Base-by-base conservation (phyloP, 2,113 vertebrate genomes). In the Clinocottus analis region DNA sequence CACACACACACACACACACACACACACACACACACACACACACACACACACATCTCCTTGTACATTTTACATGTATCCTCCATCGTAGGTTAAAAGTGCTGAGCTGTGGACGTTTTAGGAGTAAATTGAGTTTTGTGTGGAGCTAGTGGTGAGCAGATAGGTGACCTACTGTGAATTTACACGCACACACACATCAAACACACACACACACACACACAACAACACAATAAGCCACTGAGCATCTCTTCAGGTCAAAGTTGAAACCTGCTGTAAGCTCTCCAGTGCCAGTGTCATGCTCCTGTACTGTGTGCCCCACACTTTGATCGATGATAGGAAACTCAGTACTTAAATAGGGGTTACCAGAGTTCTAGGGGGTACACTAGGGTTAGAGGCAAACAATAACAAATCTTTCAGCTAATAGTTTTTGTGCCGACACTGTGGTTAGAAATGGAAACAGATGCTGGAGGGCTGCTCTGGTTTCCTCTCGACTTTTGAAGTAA, bases 331-430 rank as follows among this genome's bases (percentile, higher is more conserved):
- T 75, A 76, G 83, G 77, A 79, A 91, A 87, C 79, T 82, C 56
- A 2, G 81, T 75, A 67, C 84, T 86, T 90, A 93, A 94, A 93
- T 90, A 85, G 90, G 80, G 93, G 94, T 95, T 93, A 92, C 85
- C 74, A 31, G 66, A 80, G 85, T 92, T 87, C 72, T 35, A 2
- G 41, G 80, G 69, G 70, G 77, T 75, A 78, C 77, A 45, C 49
- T 25, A 51, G 73, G 87, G 85, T 84, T 82, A 81, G 66, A 90
- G 37, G 81, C 75, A 89, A 92, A 90, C 79, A 87, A 86, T 74
- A 90, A 87, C 85, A 87, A 85, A 80, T 80, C 61, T 86, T 83
- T 85, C 61, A 47, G 63, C 85, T 87, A 90, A 83, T 84, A 68
- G 79, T 90, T 86, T 87, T 88, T 82, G 76, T 83, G 53, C 56